These are phyloP conservation scores for Telmatherina bonti DNA, from an alignment of 2,797 vertebrate species.

Conservation along the genomic window DNA sequence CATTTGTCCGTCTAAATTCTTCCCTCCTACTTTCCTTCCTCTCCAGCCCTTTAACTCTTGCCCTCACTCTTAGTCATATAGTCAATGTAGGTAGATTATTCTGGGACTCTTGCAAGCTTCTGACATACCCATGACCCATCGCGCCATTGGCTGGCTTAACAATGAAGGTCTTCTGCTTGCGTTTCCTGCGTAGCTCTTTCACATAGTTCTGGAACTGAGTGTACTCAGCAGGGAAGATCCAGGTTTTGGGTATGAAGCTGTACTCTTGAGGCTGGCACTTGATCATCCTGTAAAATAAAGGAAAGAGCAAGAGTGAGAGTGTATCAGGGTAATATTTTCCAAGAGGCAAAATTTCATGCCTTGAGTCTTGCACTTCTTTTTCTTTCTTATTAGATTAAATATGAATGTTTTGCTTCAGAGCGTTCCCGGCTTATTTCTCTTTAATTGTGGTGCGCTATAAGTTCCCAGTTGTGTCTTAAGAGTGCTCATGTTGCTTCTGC, in stretches of 20 bases:
- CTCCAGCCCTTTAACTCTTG: constrained; percentile 2
- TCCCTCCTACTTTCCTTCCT: constrained; percentile 2
- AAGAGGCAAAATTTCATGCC: constrained; percentile 14
- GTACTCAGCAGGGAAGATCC: constrained; percentile 98
- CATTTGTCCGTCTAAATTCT: constrained; percentile 48
- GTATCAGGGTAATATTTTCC: not conserved
- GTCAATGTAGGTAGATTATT: constrained; percentile 8
- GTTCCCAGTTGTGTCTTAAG: constrained; percentile 26
- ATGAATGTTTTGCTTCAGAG: constrained; percentile 8
- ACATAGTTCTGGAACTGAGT: constrained; percentile 98
- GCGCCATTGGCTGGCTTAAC: constrained; percentile 98
- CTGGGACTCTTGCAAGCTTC: constrained; percentile 15
- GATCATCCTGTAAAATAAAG: constrained; percentile 89
- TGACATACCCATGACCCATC: constrained; percentile 98
- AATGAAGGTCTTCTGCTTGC: constrained; percentile 98
- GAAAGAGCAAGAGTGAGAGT: not conserved
- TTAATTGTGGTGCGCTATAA: constrained; percentile 21
- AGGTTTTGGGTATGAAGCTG: constrained; percentile 96
- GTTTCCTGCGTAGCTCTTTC: constrained; percentile 95
- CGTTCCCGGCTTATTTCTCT: constrained; percentile 18
- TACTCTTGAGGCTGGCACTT: constrained; percentile 96
- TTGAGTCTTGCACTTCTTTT: constrained; percentile 9
- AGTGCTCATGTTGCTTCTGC: constrained; percentile 22
- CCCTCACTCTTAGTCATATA: constrained; percentile 5
- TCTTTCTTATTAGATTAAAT: not conserved